Base-by-base conservation (phyloP, 2,888 invertebrate genomes). In the Drosophila nigricruria region DNA sequence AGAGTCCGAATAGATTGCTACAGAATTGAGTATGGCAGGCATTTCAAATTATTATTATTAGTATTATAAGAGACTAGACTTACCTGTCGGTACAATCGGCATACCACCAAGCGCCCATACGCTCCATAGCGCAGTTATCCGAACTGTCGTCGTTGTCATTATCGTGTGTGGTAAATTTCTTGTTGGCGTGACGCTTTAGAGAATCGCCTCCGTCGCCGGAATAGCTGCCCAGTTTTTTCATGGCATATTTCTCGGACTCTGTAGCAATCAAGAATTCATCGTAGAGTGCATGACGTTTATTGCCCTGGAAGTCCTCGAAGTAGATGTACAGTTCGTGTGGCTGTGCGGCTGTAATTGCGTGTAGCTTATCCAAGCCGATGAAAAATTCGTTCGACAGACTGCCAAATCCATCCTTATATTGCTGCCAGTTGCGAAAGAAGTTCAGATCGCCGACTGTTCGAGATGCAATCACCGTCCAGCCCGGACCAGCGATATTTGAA, bases 331-430 rank as follows among this genome's bases (percentile, higher is more conserved):
- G 90, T 84, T 96, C 94, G 63, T 94, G 93, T 14, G 94, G 90
- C 71, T 92, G 77, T 3, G 90, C 84, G 9, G 85, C 66, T 6
- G 91, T 91, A 42, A 91, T 73, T 3, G 93, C 94, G 88, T 95
- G 94, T 5, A 96, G 92, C 76, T 96, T 95, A 63, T 96, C 95
- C 69, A 95, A 89, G 1, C 96, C 96, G 16, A 96, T 93, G 94
- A 96, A 96, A 89, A 95, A 96, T 83, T 96, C 96, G 0, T 94
- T 94, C 0, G 94, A 94, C 16, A 96, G 91, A 88, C 96, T 95
- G 5, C 96, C 96, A 82, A 96, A 96, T 5, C 96, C 96, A 32
- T 93, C 90, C 81, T 95, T 95, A 87, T 96, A 96, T 58, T 95
- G 95, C 0, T 93, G 84, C 95, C 95, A 96, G 52, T 93, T 91